phyloP scores from a whole-genome alignment of 2,888 invertebrate species.

The Thymelicus lineola region DNA sequence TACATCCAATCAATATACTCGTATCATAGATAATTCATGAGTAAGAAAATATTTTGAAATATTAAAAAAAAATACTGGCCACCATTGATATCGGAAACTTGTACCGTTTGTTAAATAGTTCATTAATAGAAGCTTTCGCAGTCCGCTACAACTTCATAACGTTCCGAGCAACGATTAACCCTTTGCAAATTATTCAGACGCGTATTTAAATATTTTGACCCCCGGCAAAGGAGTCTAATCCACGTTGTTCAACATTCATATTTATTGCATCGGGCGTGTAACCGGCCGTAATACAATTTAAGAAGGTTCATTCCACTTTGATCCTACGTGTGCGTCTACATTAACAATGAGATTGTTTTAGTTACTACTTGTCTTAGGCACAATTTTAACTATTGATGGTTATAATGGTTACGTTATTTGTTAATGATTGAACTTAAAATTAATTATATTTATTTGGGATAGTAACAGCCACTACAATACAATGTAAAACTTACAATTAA shows the following conservation, averaged over 20 bases:
- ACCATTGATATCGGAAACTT: neutral
- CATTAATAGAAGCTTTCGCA: constrained; percentile 41
- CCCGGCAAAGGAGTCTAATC: constrained; percentile 80
- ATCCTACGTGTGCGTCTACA: neutral
- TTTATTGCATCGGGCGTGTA: constrained; percentile 84
- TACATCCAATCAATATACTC: too few relatives aligned
- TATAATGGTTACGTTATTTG: too few relatives aligned
- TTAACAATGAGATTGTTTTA: too few relatives aligned
- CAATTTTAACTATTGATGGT: too few relatives aligned
- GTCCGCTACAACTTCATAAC: constrained; percentile 56
- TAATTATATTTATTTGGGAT: too few relatives aligned
- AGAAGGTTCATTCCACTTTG: constrained; percentile 20
- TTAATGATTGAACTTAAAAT: too few relatives aligned
- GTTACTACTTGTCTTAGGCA: too few relatives aligned
- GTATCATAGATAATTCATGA: too few relatives aligned
- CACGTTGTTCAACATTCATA: constrained; percentile 82
- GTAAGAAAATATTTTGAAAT: neutral
- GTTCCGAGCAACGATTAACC: constrained; percentile 75
- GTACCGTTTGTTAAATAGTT: neutral
- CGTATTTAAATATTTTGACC: constrained; percentile 85
- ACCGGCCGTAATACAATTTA: constrained; percentile 76
- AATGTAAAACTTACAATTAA: too few relatives aligned
- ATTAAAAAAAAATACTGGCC: too few relatives aligned
- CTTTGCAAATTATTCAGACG: constrained; percentile 76
- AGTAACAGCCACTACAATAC: too few relatives aligned